Percentiles rank a stretch among this genome's conserved stretches.
These are phyloP conservation scores for Dromiciops gliroides DNA, from an alignment of 2,113 vertebrate genomes.

Conservation along the genomic window DNA sequence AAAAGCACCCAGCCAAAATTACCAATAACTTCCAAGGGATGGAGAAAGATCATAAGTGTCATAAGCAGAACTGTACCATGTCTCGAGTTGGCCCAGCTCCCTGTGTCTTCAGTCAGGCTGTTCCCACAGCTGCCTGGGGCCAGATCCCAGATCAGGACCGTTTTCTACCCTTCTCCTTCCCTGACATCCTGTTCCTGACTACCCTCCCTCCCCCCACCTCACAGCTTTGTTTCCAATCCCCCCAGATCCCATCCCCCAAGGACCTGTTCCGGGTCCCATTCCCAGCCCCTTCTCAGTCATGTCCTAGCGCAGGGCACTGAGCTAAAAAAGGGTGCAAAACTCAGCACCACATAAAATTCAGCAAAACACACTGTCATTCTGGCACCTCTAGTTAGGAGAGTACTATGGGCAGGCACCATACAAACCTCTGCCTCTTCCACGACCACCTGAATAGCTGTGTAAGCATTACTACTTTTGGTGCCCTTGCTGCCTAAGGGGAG, in stretches of 20 bases:
- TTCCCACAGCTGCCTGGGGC: conserved; percentile 40
- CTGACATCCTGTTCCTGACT: conserved; percentile 33
- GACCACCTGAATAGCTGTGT: neutral
- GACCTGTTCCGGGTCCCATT: conserved; percentile 55
- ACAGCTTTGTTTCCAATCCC: conserved; percentile 22
- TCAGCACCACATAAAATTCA: conserved; percentile 27
- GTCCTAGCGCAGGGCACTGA: conserved; percentile 58
- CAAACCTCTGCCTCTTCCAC: neutral
- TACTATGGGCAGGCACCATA: neutral
- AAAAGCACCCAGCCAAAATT: conserved; percentile 30
- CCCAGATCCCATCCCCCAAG: conserved; percentile 44
- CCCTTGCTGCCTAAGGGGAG: too few species aligned
- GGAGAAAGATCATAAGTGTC: conserved; percentile 8
- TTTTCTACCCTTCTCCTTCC: neutral
- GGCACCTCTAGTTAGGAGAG: neutral
- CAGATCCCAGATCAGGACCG: conserved; percentile 44
- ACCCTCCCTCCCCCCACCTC: conserved; percentile 1
- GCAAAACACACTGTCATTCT: neutral
- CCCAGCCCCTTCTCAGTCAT: conserved; percentile 58
- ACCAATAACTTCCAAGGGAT: conserved; percentile 34
- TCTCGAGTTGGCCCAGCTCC: conserved; percentile 21
- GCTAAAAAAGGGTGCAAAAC: conserved; percentile 48
- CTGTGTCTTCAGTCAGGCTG: conserved; percentile 42
- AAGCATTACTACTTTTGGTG: neutral
- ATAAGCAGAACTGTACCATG: neutral